Evolutionary conservation across 2,113 vertebrate species (phyloP).

Genomic region (Stigmatopora argus): DNA sequence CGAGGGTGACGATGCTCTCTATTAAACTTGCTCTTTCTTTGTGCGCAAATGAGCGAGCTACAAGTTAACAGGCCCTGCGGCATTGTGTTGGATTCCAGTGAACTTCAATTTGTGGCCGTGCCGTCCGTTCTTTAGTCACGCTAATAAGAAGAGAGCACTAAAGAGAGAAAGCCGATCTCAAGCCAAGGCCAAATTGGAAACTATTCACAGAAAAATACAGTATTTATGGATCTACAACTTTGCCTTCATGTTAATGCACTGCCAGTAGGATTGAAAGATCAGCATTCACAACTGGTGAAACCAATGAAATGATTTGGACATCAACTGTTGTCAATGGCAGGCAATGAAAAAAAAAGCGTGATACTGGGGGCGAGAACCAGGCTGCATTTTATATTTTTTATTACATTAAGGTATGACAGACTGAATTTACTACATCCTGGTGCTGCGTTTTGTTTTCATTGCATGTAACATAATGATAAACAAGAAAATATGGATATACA

Average conservation of each 20-base stretch:
- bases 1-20: constrained; percentile 37
- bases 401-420: too few relatives aligned
- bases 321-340: too few relatives aligned
- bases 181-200: background rate
- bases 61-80: constrained; percentile 8
- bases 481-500: too few relatives aligned
- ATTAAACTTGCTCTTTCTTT: constrained; percentile 29
- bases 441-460: too few relatives aligned
- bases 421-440: too few relatives aligned
- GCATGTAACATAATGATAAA: too few relatives aligned
- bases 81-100: constrained; percentile 3
- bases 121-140: background rate
- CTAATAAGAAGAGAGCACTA: constrained; percentile 1
- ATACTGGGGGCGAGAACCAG: too few relatives aligned
- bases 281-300: too few relatives aligned
- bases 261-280: too few relatives aligned
- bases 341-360: too few relatives aligned
- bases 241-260: background rate
- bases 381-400: too few relatives aligned
- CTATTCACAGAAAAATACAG: background rate
- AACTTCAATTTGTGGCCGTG: constrained; percentile 3
- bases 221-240: background rate
- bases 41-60: constrained; percentile 9
- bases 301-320: too few relatives aligned
- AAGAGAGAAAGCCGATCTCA: background rate